Evolutionary conservation across 2,113 vertebrate species (phyloP).

Genomic region (Mastomys natalensis): DNA sequence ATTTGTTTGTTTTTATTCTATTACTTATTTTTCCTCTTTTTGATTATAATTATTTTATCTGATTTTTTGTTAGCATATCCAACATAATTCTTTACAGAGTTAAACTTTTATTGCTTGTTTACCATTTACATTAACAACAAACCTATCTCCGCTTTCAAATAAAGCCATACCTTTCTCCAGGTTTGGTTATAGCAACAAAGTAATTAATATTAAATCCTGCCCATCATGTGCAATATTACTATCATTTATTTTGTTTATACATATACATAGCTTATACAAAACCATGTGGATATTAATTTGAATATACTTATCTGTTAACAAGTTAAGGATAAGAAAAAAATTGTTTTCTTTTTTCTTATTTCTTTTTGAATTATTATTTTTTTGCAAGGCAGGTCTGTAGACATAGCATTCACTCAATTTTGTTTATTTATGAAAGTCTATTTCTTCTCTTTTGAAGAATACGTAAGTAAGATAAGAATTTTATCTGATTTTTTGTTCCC

Average conservation of each 20-base stretch:
- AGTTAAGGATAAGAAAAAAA: background rate
- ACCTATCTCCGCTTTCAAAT: background rate
- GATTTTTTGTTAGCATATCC: background rate
- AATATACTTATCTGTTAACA: background rate
- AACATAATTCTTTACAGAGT: background rate
- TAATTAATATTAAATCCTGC: background rate
- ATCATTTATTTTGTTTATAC: background rate
- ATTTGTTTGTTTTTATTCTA: background rate
- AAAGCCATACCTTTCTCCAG: background rate
- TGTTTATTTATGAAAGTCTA: background rate
- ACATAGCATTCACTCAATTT: background rate
- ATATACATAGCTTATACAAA: background rate
- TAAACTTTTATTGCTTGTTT: background rate
- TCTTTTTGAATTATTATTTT: background rate
- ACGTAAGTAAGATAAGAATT: background rate
- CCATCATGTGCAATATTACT: background rate
- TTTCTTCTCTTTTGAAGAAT: background rate
- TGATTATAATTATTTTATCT: background rate
- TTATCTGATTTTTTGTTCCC: too few species aligned
- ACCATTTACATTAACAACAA: background rate
- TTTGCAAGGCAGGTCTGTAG: background rate
- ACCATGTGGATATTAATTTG: background rate
- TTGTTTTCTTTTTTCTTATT: background rate
- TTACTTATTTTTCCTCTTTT: background rate
- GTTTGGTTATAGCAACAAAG: background rate